Conservation (phyloP, 64 coral and sea anemone genomes). For the Actinia tenebrosa region DNA sequence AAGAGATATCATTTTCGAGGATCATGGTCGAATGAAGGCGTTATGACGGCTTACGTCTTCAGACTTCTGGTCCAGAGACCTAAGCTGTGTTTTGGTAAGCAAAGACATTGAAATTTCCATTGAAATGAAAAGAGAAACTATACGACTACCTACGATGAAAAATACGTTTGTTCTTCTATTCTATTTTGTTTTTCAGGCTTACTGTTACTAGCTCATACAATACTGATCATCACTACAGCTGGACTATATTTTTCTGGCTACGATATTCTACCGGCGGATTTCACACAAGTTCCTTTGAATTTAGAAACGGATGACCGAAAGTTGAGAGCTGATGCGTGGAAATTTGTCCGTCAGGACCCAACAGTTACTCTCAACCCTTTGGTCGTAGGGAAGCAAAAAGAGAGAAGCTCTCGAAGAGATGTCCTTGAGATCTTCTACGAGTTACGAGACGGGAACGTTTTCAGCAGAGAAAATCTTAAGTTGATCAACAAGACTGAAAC, state of each 20-base stretch:
- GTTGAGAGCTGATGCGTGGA: conserved; percentile 88
- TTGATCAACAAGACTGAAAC: conserved; percentile 57
- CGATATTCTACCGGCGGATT: conserved; percentile 81
- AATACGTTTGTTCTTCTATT: neutral
- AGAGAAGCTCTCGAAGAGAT: conserved; percentile 60
- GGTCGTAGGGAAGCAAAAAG: conserved; percentile 57
- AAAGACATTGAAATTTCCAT: neutral
- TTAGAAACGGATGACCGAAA: conserved; percentile 83
- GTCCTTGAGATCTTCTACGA: conserved; percentile 87
- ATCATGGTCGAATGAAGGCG: neutral
- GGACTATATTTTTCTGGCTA: conserved; percentile 48
- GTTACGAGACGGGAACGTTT: conserved; percentile 62
- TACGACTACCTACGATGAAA: neutral
- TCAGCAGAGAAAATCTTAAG: conserved; percentile 64
- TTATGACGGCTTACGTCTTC: conserved; percentile 47
- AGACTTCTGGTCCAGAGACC: conserved; percentile 39
- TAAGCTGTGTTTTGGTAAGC: conserved; percentile 54
- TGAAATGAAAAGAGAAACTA: neutral
- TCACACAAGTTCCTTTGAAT: conserved; percentile 83
- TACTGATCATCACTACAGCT: conserved; percentile 40
- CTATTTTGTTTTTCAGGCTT: conserved; percentile 36
- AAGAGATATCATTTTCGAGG: neutral
- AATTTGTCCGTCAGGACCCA: conserved; percentile 71
- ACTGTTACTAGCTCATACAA: conserved; percentile 32
- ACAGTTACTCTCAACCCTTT: conserved; percentile 66